Evolutionary conservation across 2,797 vertebrate species (phyloP).

Genomic region (Etheostoma nigrum): DNA sequence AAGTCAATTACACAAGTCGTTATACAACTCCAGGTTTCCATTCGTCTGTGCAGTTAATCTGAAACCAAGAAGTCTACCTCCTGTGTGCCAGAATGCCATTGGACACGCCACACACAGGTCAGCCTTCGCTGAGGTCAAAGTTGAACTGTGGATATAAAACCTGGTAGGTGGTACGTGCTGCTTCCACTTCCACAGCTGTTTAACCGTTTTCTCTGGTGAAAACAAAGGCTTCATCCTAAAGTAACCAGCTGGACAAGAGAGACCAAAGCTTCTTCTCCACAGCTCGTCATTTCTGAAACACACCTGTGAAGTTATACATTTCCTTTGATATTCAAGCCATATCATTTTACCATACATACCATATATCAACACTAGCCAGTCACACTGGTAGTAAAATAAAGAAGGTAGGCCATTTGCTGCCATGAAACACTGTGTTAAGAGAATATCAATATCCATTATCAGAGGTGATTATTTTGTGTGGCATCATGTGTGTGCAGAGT

Average conservation of each 20-base stretch:
- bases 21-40: neutral
- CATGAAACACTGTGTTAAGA: slow-evolving; percentile 3
- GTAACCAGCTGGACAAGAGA: neutral
- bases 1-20: too few species aligned
- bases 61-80: neutral
- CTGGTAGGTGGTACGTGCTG: slow-evolving; percentile 34
- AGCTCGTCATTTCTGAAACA: neutral
- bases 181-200: slow-evolving; percentile 42
- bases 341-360: neutral
- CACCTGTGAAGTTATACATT: neutral
- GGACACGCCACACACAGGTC: slow-evolving; percentile 3
- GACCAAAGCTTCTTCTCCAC: neutral
- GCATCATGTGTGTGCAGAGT: too few species aligned
- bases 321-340: neutral
- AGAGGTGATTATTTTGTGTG: neutral
- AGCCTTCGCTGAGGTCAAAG: slow-evolving; percentile 21
- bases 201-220: neutral
- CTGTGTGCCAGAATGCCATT: neutral
- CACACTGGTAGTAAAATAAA: slow-evolving; percentile 4
- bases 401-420: neutral
- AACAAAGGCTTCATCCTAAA: neutral
- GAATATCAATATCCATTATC: neutral
- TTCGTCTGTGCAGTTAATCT: neutral
- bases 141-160: slow-evolving; percentile 30
- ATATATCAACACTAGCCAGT: neutral